Base-by-base conservation (phyloP, 2,888 invertebrate species). In the Dioctria linearis region DNA sequence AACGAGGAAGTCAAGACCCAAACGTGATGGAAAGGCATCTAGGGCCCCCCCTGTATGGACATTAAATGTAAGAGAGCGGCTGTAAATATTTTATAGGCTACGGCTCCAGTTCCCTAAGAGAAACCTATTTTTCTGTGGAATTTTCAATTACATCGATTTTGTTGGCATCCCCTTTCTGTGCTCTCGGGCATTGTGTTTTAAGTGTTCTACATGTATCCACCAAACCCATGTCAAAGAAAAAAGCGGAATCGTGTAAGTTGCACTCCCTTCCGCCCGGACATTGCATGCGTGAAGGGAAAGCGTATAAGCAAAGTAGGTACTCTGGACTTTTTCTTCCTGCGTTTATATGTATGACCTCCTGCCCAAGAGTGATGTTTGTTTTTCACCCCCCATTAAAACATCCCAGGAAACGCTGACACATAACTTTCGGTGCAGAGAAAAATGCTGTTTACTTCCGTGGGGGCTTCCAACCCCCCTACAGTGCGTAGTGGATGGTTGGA, bases 141-240 rank as follows among this genome's bases (percentile, higher is more conserved):
- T 73, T 73, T 73, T 73, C 73, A 73, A 73, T 73, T 73, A 73
- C 73, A 73, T 73, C 73, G 73, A 73, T 73, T 73, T 73, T 73
- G 73, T 73, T 73, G 73, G 73, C 73, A 59, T 73, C 57, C 57
- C 49, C 49, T 65, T 42, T n/a, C 65, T 13, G 1, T 61, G 6
- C 42, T 40, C 49, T 39, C 8, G 39, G 39, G 46, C 54, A n/a
- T 54, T 8, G 11, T 54, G 54, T 54, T 8, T 54, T 8, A 4
- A 54, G 11, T 25, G 25, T n/a, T 8, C 9, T 54, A 54, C 54
- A 54, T 2, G 25, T 25, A 25, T 25, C 25, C 25, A 25, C 25
- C 54, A 11, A 54, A n/a, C 54, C 6, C 54, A 54, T n/a, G 42
- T 25, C 40, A 51, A 13, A 13, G 42, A 57, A 54, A 73, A 57